phyloP scores from a whole-genome alignment of 2,888 invertebrate species.

The Epistrophe grossulariae region DNA sequence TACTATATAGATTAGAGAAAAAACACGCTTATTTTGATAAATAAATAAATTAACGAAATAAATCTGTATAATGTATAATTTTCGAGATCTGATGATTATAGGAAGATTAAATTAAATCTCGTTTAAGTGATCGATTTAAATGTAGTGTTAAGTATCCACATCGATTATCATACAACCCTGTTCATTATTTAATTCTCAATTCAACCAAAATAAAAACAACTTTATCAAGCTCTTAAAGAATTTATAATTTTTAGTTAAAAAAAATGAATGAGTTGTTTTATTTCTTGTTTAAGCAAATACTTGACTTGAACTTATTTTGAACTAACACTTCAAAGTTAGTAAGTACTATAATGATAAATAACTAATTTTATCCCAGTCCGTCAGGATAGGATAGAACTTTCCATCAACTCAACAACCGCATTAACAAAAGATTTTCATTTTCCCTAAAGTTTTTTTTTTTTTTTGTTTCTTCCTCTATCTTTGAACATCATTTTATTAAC shows the following conservation, averaged over 20 bases:
- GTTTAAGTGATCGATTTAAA: no score
- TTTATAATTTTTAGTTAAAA: background rate
- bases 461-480: background rate
- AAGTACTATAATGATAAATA: background rate
- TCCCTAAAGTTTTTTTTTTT: background rate
- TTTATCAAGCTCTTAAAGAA: background rate
- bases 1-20: no score
- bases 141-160: no score
- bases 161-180: no score
- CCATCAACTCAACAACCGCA: background rate
- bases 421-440: constrained; percentile 1
- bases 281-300: background rate
- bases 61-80: no score
- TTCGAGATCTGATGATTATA: no score
- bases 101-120: no score
- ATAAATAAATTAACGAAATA: no score
- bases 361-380: background rate
- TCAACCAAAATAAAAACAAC: background rate
- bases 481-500: background rate
- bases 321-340: background rate
- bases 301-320: background rate
- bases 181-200: no score
- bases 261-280: background rate
- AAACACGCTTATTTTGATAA: no score
- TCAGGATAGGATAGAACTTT: constrained; percentile 9